Conservation (phyloP, 2,797 vertebrate genomes). For the Parauchenoglanis ngamensis region DNA sequence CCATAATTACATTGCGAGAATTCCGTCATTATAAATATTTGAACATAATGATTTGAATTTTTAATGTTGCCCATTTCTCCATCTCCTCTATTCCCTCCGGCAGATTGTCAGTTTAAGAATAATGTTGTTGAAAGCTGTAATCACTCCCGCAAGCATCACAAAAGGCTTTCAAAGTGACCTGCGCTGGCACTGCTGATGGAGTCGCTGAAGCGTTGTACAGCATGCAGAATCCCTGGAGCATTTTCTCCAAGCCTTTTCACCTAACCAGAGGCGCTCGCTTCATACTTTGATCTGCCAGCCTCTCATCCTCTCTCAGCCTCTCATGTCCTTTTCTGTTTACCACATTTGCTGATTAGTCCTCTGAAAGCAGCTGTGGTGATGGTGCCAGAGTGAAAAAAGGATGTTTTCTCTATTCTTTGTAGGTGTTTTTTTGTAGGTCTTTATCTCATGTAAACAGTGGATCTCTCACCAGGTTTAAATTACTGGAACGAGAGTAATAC, state of each 20-base stretch:
- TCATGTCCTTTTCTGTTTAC: constrained; percentile 28
- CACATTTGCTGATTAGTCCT: constrained; percentile 32
- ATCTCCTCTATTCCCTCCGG: constrained; percentile 36
- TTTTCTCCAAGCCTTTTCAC: constrained; percentile 23
- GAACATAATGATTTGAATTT: constrained; percentile 41
- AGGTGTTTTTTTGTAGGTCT: constrained; percentile 38
- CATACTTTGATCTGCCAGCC: constrained; percentile 34
- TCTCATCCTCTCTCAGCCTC: constrained; percentile 30
- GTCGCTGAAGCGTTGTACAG: constrained; percentile 34
- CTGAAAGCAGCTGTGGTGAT: constrained; percentile 7
- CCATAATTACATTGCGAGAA: constrained; percentile 30
- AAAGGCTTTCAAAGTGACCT: constrained; percentile 53
- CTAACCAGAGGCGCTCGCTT: constrained; percentile 32
- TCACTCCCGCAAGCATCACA: constrained; percentile 36
- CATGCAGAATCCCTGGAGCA: constrained; percentile 33
- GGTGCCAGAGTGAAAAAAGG: constrained; percentile 17
- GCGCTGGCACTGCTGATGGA: constrained; percentile 38
- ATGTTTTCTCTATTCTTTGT: constrained; percentile 23
- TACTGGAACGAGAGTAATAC: constrained; percentile 18
- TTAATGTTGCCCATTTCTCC: constrained; percentile 42
- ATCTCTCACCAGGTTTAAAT: constrained; percentile 13
- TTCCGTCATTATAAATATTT: constrained; percentile 47
- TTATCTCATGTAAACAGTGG: constrained; percentile 37
- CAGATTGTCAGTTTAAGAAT: constrained; percentile 43
- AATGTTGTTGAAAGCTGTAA: constrained; percentile 46